phyloP scores from a whole-genome alignment of 2,797 vertebrate species.

The Myiothlypis coronata region DNA sequence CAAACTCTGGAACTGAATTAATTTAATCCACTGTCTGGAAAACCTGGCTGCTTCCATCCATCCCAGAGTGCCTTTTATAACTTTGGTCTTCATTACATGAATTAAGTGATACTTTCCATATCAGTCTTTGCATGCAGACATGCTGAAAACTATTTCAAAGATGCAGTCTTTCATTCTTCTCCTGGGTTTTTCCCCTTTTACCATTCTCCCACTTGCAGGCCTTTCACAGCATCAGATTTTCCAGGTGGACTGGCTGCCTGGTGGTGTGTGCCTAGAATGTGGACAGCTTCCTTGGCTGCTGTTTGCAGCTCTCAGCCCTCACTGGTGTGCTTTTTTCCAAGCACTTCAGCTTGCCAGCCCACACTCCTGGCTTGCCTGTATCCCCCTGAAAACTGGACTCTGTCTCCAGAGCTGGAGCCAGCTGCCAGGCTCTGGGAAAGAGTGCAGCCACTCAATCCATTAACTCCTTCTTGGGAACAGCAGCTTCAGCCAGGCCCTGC shows the following conservation, averaged over 20 bases:
- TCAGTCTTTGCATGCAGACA: not conserved
- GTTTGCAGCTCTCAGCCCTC: not conserved
- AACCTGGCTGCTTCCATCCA: not conserved
- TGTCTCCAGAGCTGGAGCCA: not conserved
- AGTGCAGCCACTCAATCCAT: not conserved
- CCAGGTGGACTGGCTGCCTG: constrained; percentile 5
- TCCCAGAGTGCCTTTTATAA: not conserved
- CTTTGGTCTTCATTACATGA: not conserved
- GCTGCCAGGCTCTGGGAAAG: not conserved
- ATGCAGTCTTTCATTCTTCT: not conserved
- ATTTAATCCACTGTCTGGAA: not conserved
- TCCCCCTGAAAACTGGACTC: constrained; percentile 35
- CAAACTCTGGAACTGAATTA: not conserved
- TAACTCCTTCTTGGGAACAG: constrained; percentile 6
- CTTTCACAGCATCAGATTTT: not conserved
- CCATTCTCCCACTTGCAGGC: not conserved
- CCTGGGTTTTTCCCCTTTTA: not conserved
- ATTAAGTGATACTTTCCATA: not conserved
- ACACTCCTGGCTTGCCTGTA: constrained; percentile 46
- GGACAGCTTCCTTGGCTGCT: constrained; percentile 21
- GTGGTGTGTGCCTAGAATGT: constrained; percentile 32
- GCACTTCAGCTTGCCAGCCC: constrained; percentile 29
- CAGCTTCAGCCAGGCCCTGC: not conserved
- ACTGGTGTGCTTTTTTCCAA: not conserved
- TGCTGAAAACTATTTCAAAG: not conserved